Conservation (phyloP, 2,888 invertebrate genomes). For the Stegana nigrithorax region DNA sequence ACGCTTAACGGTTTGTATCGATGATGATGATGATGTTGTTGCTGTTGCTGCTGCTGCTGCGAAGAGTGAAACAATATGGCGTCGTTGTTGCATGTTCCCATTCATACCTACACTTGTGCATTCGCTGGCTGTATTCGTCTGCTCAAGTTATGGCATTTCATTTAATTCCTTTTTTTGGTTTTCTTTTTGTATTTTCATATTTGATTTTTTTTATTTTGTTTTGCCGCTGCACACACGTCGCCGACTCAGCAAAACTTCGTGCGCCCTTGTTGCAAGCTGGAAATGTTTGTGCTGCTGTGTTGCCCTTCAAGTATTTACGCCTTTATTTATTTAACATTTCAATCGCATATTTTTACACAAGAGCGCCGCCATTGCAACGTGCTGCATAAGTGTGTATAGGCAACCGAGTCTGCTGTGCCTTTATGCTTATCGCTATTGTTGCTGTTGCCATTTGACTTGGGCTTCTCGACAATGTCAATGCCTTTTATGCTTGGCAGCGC, state of each 20-base stretch:
- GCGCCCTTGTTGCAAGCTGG: neutral
- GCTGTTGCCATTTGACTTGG: conserved; percentile 28
- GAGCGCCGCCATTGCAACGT: conserved; percentile 44
- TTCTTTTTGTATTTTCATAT: too few species aligned
- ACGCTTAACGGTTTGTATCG: too few species aligned
- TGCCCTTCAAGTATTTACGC: conserved; percentile 60
- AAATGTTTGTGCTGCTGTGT: conserved; percentile 23
- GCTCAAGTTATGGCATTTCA: conserved; percentile 60
- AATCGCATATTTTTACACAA: conserved; percentile 63
- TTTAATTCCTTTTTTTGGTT: too few species aligned
- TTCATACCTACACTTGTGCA: conserved; percentile 39
- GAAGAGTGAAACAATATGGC: conserved; percentile 37
- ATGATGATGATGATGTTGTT: too few species aligned
- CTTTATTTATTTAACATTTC: conserved; percentile 67
- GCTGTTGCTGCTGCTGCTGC: too few species aligned
- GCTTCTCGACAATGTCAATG: conserved; percentile 54
- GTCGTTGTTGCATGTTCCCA: conserved; percentile 56
- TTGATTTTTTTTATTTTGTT: conserved; percentile 10
- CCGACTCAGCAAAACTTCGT: neutral
- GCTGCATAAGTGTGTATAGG: conserved; percentile 4
- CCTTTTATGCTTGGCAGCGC: conserved; percentile 47
- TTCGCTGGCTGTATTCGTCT: conserved; percentile 49
- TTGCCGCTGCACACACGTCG: conserved; percentile 18
- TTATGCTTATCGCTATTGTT: conserved; percentile 19
- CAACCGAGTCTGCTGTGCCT: too few species aligned